phyloP scores from a whole-genome alignment of 2,113 vertebrate genomes.

The Camelus dromedarius region DNA sequence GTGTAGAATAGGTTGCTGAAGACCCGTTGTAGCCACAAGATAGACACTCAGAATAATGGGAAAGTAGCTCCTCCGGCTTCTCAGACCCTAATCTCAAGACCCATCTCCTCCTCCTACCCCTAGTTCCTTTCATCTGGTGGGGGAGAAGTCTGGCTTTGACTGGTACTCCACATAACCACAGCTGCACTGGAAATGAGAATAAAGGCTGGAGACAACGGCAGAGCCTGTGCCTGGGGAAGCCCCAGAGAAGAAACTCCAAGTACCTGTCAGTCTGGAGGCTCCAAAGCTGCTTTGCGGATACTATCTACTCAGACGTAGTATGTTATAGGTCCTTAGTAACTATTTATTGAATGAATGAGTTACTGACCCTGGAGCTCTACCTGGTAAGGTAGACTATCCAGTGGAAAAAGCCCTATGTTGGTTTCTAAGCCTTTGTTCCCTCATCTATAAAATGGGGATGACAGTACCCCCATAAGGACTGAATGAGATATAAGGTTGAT shows the following conservation, averaged over 20 bases:
- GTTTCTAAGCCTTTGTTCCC: slow-evolving; percentile 55
- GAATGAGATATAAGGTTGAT: neutral
- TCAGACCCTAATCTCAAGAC: neutral
- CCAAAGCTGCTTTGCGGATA: neutral
- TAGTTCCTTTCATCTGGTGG: neutral
- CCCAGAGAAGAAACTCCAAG: neutral
- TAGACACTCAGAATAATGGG: neutral
- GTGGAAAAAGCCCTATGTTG: neutral
- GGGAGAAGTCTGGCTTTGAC: neutral
- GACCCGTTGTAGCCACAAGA: neutral
- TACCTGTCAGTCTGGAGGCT: neutral
- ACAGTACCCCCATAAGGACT: neutral
- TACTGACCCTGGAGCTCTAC: neutral
- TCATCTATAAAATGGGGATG: neutral
- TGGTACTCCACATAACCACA: neutral
- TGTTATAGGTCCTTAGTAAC: neutral
- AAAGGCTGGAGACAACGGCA: neutral
- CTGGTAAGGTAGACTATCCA: neutral
- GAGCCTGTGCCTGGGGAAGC: neutral
- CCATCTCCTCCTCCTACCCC: accelerated
- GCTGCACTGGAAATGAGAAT: neutral
- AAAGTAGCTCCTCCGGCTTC: neutral
- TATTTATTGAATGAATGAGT: neutral
- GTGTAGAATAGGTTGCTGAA: neutral
- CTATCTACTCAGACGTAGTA: neutral